These are phyloP conservation scores for Catagonus wagneri DNA, from an alignment of 2,113 vertebrate genomes.

Conservation along the genomic window DNA sequence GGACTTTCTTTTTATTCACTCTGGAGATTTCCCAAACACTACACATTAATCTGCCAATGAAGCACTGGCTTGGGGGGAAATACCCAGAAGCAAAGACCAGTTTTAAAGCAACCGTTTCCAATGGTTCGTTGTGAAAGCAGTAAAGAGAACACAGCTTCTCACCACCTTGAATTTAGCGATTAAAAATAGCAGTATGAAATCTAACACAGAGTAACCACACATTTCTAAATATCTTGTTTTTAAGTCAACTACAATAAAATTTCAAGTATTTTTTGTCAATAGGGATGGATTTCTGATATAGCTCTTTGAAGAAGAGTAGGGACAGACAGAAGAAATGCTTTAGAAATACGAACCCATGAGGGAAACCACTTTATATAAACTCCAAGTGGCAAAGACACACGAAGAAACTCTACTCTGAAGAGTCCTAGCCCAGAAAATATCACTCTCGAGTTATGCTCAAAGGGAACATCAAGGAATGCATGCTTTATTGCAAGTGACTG, in stretches of 20 bases:
- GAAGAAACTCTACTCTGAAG: not conserved
- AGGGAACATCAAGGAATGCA: too few species aligned
- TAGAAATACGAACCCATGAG: not conserved
- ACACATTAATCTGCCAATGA: slow-evolving; percentile 19
- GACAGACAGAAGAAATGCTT: not conserved
- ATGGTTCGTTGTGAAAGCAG: not conserved
- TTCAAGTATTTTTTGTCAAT: not conserved
- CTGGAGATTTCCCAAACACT: slow-evolving; percentile 62
- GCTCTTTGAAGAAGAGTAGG: not conserved
- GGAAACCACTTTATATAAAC: not conserved
- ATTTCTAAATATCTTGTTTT: not conserved
- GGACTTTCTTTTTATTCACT: slow-evolving; percentile 61
- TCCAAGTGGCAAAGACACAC: not conserved
- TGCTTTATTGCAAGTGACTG: too few species aligned
- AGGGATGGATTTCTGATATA: not conserved
- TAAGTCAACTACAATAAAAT: not conserved
- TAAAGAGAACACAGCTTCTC: not conserved
- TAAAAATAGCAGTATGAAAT: not conserved
- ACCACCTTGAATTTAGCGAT: not conserved
- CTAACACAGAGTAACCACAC: not conserved
- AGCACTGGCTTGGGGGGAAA: not conserved
- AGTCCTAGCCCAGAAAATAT: not conserved
- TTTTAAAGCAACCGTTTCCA: not conserved
- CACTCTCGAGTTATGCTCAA: not conserved
- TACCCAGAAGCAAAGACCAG: not conserved